Conservation (phyloP, 1,140 invertebrate genomes). For the Dinoponera quadriceps region DNA sequence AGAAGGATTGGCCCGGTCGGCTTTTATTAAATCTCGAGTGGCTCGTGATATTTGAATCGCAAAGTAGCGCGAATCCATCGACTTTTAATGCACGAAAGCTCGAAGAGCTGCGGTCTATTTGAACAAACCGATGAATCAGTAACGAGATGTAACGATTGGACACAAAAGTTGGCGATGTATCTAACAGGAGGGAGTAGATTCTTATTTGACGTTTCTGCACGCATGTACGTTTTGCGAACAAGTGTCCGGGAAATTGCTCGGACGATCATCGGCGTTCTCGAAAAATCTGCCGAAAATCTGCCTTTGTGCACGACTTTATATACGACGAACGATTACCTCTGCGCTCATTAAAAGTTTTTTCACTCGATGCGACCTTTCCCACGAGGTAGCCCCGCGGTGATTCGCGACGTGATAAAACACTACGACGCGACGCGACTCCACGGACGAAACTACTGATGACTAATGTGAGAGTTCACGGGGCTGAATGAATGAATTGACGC, state of each 20-base stretch:
- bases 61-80: conserved; percentile 44
- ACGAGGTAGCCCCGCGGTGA: no score
- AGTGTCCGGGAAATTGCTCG: neutral
- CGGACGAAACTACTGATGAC: neutral
- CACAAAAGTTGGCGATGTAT: neutral
- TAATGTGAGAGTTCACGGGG: neutral
- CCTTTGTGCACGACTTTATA: no score
- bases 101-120: neutral
- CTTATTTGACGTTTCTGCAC: neutral
- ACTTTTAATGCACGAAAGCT: conserved; percentile 35
- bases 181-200: neutral
- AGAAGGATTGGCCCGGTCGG: conserved; percentile 18
- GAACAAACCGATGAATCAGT: conserved; percentile 8
- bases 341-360: no score
- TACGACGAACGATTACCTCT: no score
- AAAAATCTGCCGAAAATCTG: no score
- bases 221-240: neutral
- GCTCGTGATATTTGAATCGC: conserved; percentile 40
- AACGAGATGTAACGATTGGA: conserved; percentile 9
- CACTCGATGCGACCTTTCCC: no score
- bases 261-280: no score
- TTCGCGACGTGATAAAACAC: no score
- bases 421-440: no score
- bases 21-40: conserved; percentile 52
- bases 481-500: neutral